Base-by-base conservation (phyloP, 2,888 invertebrate genomes). In the Euproctis similis region DNA sequence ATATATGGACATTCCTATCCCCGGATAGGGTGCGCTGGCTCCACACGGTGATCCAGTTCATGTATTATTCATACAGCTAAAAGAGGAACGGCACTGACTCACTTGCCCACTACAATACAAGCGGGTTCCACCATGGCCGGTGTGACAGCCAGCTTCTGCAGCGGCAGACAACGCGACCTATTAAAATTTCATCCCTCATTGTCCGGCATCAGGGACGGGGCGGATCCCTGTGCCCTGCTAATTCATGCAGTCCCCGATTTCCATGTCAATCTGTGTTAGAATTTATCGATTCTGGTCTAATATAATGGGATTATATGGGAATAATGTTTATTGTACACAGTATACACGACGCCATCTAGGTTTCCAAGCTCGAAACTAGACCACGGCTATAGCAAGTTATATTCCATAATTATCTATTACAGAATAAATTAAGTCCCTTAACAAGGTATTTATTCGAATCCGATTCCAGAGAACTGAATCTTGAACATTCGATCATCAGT, bases 121-220 rank as follows among this genome's bases (percentile, higher is more conserved):
- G 54, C 40, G 36, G 29, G 31, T 31, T 34, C 37, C 34, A 14
- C 4, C 24, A 50, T 54, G 63, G 61, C 62, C 65, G 58, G 58
- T 45, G 43, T 46, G 67, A 44, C 69, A 67, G 56, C 56, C 55
- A 68, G 67, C 68, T 73, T 71, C 68, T 54, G 53, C 61, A 61
- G 63, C 58, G 59, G 64, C 62, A 71, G 73, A 72, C 71, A 64
- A 66, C 65, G 64, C 65, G 65, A 68, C 69, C 75, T 72, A 81
- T 82, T 81, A 82, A 81, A 82, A 72, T 80, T 82, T 82, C 78
- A 82, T 77, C 63, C 65, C 74, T 71, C 73, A 74, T 75, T 75
- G 78, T 78, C 68, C 67, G 59, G 54, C 47, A 63, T 57, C 64
- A 62, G 60, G 65, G 70, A 72, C 71, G 72, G n/a, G n/a, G 61